Evolutionary conservation across 2,797 vertebrate genomes (phyloP).

Genomic region (Scolopax bukidnonensis): DNA sequence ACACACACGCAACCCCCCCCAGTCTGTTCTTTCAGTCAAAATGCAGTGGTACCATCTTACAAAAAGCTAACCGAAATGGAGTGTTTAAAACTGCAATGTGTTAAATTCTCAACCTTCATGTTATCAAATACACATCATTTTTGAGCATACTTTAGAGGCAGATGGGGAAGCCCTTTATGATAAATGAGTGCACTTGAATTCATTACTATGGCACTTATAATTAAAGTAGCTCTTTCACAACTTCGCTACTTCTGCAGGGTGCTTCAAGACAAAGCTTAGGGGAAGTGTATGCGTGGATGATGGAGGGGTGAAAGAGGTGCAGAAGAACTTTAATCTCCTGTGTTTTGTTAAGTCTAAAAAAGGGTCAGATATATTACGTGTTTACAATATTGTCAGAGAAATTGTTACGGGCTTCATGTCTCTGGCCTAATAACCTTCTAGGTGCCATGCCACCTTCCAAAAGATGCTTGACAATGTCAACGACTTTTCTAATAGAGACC

Average conservation of each 20-base stretch:
- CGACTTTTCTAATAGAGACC: conserved; percentile 62
- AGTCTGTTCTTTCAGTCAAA: conserved; percentile 46
- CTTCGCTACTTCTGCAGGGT: conserved; percentile 65
- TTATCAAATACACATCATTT: conserved; percentile 79
- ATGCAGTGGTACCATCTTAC: not conserved
- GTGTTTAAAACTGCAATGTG: conserved; percentile 56
- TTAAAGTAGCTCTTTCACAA: conserved; percentile 79
- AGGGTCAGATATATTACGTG: conserved; percentile 64
- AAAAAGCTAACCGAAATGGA: conserved; percentile 35
- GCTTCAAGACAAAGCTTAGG: conserved; percentile 55
- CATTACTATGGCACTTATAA: conserved; percentile 79
- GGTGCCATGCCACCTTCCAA: conserved; percentile 58
- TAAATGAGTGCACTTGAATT: conserved; percentile 83
- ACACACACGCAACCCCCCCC: too few relatives aligned
- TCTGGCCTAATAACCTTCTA: conserved; percentile 67
- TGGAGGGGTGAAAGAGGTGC: not conserved
- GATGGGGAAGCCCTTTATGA: conserved; percentile 81
- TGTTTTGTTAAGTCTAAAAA: conserved; percentile 65
- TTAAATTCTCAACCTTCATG: conserved; percentile 73
- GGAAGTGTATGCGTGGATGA: not conserved
- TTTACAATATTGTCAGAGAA: conserved; percentile 66
- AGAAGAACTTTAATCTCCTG: conserved; percentile 26
- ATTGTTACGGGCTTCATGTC: conserved; percentile 72
- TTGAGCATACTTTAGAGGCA: conserved; percentile 81
- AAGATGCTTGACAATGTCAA: conserved; percentile 50